Evolutionary conservation across 2,888 invertebrate genomes (phyloP).

Genomic region (Lordiphosa andalusiaca): DNA sequence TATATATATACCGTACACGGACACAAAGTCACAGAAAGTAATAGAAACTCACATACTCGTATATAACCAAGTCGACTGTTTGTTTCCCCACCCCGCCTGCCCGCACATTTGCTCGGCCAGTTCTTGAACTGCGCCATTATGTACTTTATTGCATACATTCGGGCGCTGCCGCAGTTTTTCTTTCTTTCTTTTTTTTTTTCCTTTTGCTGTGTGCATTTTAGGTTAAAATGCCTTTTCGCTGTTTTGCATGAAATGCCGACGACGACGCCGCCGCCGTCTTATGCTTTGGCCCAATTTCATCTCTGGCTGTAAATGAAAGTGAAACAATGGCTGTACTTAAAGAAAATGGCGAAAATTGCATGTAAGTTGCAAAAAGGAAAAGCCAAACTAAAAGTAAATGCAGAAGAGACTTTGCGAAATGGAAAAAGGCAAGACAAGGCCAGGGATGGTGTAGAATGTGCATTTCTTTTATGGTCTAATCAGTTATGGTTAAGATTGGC

Average conservation of each 20-base stretch:
- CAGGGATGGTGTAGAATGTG: too few species aligned
- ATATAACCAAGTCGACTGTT: conserved; percentile 33
- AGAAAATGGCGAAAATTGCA: conserved; percentile 73
- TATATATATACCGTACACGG: too few species aligned
- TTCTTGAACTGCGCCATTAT: conserved; percentile 74
- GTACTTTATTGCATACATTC: conserved; percentile 75
- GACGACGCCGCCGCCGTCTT: conserved; percentile 43
- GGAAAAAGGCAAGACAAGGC: conserved; percentile 1
- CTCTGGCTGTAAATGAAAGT: conserved; percentile 62
- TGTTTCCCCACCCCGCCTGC: conserved; percentile 4
- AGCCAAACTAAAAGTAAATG: conserved; percentile 14
- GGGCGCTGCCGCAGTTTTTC: conserved; percentile 47
- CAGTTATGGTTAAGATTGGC: too few species aligned
- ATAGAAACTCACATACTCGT: conserved; percentile 56
- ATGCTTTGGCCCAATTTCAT: conserved; percentile 65
- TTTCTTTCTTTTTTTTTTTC: conserved; percentile 4
- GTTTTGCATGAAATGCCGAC: conserved; percentile 48
- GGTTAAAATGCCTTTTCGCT: conserved; percentile 63
- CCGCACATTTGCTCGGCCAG: conserved; percentile 43
- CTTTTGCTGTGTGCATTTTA: conserved; percentile 61
- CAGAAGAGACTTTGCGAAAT: conserved; percentile 22
- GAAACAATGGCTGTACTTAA: conserved; percentile 71
- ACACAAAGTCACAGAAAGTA: conserved; percentile 52
- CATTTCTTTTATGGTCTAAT: too few species aligned
- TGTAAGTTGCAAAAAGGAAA: conserved; percentile 45